phyloP scores from a whole-genome alignment of 2,797 vertebrate genomes.

The Xenentodon cancila region DNA sequence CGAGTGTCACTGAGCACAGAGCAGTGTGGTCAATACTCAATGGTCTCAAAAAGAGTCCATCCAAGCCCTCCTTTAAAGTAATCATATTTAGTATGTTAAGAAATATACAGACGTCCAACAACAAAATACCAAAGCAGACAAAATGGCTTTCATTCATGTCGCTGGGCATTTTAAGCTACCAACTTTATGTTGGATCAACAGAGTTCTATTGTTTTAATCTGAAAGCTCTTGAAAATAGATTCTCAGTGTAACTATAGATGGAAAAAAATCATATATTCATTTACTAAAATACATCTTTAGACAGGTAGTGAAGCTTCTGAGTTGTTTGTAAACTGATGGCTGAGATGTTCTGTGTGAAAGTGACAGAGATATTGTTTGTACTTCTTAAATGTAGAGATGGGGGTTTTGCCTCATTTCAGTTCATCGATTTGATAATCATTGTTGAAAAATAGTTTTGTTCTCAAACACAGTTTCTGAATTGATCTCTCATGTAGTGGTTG shows the following conservation, averaged over 20 bases:
- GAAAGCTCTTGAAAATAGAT: conserved; percentile 68
- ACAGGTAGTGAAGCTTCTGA: conserved; percentile 42
- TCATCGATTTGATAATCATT: conserved; percentile 27
- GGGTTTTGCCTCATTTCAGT: conserved; percentile 33
- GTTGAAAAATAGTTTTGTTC: conserved; percentile 34
- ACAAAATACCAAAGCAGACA: conserved; percentile 75
- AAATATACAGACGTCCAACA: conserved; percentile 63
- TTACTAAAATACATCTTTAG: conserved; percentile 45
- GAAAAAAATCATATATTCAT: conserved; percentile 45
- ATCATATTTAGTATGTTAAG: conserved; percentile 64
- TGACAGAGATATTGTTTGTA: conserved; percentile 42
- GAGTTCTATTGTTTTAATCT: conserved; percentile 50
- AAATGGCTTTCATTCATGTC: conserved; percentile 58
- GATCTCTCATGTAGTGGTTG: conserved; percentile 44
- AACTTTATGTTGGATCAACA: conserved; percentile 58
- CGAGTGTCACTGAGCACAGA: conserved; percentile 75
- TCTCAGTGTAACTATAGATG: conserved; percentile 38
- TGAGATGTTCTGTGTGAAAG: conserved; percentile 17
- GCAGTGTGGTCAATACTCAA: conserved; percentile 69
- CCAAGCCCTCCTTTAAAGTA: conserved; percentile 60
- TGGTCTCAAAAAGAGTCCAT: conserved; percentile 70
- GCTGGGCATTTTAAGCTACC: conserved; percentile 69
- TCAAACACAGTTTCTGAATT: conserved; percentile 38
- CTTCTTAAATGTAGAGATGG: conserved; percentile 10
- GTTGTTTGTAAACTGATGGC: conserved; percentile 33